Evolutionary conservation across 2,888 invertebrate species (phyloP), one percentile per base, ranked within the genome.

Genomic region (Eudasyphora cyanicolor): DNA sequence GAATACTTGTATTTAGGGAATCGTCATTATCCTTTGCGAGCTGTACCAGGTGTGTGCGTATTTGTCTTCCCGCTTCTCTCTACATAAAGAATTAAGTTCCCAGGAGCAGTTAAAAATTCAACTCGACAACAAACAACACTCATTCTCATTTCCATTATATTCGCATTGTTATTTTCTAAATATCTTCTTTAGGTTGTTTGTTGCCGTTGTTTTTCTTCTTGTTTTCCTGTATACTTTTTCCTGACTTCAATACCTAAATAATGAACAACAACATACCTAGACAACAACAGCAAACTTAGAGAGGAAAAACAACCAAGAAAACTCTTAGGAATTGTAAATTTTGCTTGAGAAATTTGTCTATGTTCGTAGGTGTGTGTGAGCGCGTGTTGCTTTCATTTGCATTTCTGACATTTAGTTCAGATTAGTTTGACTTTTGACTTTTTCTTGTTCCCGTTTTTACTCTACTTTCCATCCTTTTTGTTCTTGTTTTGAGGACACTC

Each of bases 1-100:
- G 77, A 67, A 78, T 67, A n/a, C n/a, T n/a, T n/a, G n/a, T n/a
- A 81, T 81, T 71, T 71, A 67, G 77, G 57, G 78, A 80, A 76
- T 80, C n/a, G n/a, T n/a, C 75, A 75, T 81, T 78, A 64, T 83
- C 76, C 78, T 80, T 24, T 21, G 35, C 42, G 42, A 57, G 24
- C 24, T 27, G 35, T 67, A 24, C 67, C 4, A 67, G 35, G 42
- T 67, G 12, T 60, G 24, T 24, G 42, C 14, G n/a, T 67, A n/a
- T 12, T 24, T 10, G 38, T 6, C 12, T 62, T 17, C 21, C 38
- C 19, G 38, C 21, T 8, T 19, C 19, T 38, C 35, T 17, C 24
- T 24, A 32, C 21, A 21, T 19, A 42, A 42, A 35, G 42, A 14
- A 38, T 67, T 24, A 19, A 67, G 24, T 21, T 35, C 24, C 8